These are phyloP conservation scores for Sinohyriopsis cumingii DNA, from an alignment of 2,888 invertebrate species.

Conservation along the genomic window DNA sequence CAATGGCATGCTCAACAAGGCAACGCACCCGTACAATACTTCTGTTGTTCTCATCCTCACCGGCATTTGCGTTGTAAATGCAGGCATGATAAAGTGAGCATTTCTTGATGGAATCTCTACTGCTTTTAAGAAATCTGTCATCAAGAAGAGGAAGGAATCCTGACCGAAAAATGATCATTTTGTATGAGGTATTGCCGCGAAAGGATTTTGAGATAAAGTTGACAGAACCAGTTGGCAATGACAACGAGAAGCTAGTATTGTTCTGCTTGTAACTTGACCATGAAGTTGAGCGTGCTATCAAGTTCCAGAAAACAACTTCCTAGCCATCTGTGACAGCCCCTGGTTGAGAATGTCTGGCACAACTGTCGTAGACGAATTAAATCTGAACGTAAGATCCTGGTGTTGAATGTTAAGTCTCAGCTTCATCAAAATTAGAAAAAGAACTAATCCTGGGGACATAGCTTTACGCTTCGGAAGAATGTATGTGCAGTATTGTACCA, in stretches of 20 bases:
- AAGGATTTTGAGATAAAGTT: constrained; percentile 18
- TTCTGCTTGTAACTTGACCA: constrained; percentile 31
- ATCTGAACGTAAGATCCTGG: constrained; percentile 19
- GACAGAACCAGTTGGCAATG: constrained; percentile 24
- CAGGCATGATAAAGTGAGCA: constrained; percentile 14
- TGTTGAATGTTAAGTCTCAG: constrained; percentile 16
- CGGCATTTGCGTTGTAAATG: constrained; percentile 16
- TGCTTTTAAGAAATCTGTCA: constrained; percentile 14
- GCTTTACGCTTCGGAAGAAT: too few relatives aligned
- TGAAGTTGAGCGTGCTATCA: constrained; percentile 18
- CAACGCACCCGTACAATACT: constrained; percentile 14
- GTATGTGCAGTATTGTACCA: too few relatives aligned
- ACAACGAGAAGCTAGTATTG: constrained; percentile 22
- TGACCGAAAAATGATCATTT: constrained; percentile 18
- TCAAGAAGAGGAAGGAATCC: constrained; percentile 14
- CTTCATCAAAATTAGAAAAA: constrained; percentile 21
- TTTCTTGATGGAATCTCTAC: constrained; percentile 15
- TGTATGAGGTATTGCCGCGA: constrained; percentile 22
- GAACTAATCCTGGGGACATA: not conserved
- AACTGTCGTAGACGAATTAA: constrained; percentile 8
- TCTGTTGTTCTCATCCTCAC: constrained; percentile 16
- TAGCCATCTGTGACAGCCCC: constrained; percentile 11
- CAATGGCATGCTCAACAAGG: constrained; percentile 22
- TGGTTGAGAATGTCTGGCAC: constrained; percentile 16
- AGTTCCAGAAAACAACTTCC: constrained; percentile 12